A percentile compares a stretch with the other conserved stretches of the same genome.
Conservation (phyloP, 37 sponge, comb jelly and placozoan genomes). For the Hexactinellida sp. region DNA sequence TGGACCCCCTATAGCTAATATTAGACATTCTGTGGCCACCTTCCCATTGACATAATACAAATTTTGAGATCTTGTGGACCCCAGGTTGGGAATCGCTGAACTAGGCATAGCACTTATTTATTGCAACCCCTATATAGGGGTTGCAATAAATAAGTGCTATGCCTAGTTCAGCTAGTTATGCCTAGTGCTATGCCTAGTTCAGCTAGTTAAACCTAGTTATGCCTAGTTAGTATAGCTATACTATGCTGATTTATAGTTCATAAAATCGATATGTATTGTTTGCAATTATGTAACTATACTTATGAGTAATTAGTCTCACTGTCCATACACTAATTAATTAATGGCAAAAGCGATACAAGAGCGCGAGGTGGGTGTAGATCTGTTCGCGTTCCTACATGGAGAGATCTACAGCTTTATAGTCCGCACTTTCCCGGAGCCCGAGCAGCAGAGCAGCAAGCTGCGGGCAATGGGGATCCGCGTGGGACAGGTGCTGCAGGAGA, state of each 20-base stretch:
- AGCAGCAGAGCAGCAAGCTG: slow-evolving; percentile 20
- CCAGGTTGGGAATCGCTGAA: neutral
- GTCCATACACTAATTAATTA: no score
- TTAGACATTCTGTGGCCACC: neutral
- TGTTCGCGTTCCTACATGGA: neutral
- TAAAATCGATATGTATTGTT: no score
- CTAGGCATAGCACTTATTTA: neutral
- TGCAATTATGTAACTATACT: no score
- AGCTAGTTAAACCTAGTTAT: no score
- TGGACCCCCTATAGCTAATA: neutral
- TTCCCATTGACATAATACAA: neutral
- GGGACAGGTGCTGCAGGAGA: slow-evolving; percentile 60
- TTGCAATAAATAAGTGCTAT: no score
- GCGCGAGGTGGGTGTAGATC: neutral
- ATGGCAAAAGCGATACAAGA: slow-evolving; percentile 10
- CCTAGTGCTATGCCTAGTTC: no score
- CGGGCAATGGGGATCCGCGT: slow-evolving; percentile 53
- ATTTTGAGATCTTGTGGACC: no score
- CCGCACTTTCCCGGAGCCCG: neutral
- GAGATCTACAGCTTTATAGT: neutral
- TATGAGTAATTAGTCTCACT: no score
- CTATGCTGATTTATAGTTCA: no score
- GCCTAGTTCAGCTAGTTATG: no score
- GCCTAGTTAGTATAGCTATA: no score
- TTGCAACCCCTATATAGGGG: no score